These are phyloP conservation scores for Strigamia transsilvanica DNA, from an alignment of 2,888 invertebrate species.

Conservation along the genomic window DNA sequence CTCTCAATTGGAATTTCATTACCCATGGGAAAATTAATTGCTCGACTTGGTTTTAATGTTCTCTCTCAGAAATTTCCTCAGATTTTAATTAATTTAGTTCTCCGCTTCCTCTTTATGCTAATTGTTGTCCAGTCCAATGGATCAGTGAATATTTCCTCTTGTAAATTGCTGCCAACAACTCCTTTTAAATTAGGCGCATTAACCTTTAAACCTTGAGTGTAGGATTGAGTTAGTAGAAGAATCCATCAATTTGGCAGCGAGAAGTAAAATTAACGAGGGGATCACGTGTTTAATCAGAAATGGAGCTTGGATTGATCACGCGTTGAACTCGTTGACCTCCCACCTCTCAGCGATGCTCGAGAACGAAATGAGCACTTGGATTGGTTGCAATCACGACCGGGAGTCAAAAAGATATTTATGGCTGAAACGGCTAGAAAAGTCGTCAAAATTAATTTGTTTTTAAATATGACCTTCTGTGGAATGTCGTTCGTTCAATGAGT, in stretches of 20 bases:
- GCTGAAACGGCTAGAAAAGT: background rate
- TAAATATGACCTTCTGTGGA: background rate
- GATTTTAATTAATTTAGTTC: slow-evolving; percentile 17
- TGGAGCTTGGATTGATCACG: background rate
- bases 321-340: background rate
- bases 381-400: background rate
- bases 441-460: background rate
- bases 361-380: slow-evolving; percentile 13
- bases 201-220: slow-evolving; percentile 3
- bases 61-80: slow-evolving; percentile 11
- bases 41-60: slow-evolving; percentile 35
- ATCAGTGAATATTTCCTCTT: slow-evolving; percentile 7
- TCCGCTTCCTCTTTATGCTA: slow-evolving; percentile 25
- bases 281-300: slow-evolving; percentile 34
- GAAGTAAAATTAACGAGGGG: slow-evolving; percentile 4
- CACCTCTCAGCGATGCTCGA: background rate
- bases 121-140: slow-evolving; percentile 16
- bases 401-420: background rate
- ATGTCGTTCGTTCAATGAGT: background rate
- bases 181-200: background rate
- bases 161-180: background rate
- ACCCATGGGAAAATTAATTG: slow-evolving; percentile 35
- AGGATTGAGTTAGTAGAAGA: background rate
- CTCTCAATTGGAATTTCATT: slow-evolving; percentile 38
- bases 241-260: slow-evolving; percentile 15